These are phyloP conservation scores for Molorchus minor DNA, from an alignment of 2,888 invertebrate genomes.

Conservation along the genomic window DNA sequence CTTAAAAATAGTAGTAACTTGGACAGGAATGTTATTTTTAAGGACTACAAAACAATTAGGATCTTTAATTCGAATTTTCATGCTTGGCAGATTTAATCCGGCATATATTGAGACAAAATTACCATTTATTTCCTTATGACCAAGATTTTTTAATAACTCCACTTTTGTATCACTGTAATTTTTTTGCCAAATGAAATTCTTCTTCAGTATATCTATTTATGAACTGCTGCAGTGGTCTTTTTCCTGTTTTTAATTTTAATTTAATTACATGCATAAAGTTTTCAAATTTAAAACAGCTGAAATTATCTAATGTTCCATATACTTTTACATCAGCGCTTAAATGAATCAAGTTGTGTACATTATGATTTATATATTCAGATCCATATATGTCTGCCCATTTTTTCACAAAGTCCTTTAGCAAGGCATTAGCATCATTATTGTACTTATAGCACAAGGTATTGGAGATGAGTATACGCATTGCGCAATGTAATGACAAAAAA, in stretches of 20 bases:
- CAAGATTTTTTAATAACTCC: neutral
- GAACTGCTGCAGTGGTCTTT: neutral
- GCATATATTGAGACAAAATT: too few species aligned
- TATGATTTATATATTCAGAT: constrained; percentile 14
- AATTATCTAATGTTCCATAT: constrained; percentile 8
- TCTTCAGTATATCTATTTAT: neutral
- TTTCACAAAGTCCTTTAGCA: constrained; percentile 16
- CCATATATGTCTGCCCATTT: constrained; percentile 13
- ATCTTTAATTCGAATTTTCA: neutral
- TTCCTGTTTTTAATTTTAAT: constrained; percentile 1
- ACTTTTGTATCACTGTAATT: neutral
- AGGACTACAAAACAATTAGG: neutral
- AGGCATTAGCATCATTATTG: constrained; percentile 8
- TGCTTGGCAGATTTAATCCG: neutral
- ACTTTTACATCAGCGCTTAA: constrained; percentile 5
- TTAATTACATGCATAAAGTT: constrained; percentile 6
- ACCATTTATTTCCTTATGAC: too few species aligned
- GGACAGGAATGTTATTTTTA: neutral
- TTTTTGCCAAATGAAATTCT: neutral
- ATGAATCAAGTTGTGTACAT: constrained; percentile 14
- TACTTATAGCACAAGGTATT: constrained; percentile 2
- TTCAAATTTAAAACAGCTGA: constrained; percentile 19
- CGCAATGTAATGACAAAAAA: constrained; percentile 17
- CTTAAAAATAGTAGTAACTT: neutral
- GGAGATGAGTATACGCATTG: constrained; percentile 9